Evolutionary conservation across 2,888 invertebrate genomes (phyloP).

Genomic region (Eucera pruinosa): DNA sequence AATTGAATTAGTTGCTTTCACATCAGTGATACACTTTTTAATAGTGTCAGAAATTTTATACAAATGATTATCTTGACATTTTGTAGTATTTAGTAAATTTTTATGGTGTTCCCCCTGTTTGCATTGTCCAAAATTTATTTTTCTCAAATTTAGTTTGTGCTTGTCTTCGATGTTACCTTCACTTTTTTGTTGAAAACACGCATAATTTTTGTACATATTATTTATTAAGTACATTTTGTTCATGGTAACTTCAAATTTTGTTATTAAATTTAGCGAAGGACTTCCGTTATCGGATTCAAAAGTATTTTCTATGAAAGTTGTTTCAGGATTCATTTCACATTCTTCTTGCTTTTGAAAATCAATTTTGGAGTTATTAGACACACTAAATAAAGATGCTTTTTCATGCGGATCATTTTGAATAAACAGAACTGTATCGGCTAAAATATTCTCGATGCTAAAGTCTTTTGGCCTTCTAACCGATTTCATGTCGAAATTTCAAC

Average conservation of each 20-base stretch:
- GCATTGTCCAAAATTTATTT: not conserved
- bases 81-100: not conserved
- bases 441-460: constrained; percentile 51
- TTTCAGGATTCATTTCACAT: not conserved
- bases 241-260: not conserved
- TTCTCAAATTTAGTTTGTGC: not conserved
- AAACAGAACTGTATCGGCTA: constrained; percentile 18
- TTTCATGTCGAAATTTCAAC: constrained; percentile 38
- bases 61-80: not conserved
- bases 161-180: not conserved
- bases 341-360: not conserved
- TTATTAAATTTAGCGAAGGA: not conserved
- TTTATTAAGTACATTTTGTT: not conserved
- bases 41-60: not conserved
- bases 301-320: not conserved
- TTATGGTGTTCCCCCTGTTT: not conserved
- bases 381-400: not conserved
- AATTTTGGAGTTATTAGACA: not conserved
- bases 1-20: too few relatives aligned
- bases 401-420: not conserved
- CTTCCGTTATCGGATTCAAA: not conserved
- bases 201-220: not conserved
- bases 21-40: too few relatives aligned
- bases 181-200: not conserved
- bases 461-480: constrained; percentile 35